A percentile compares a stretch with the other conserved stretches of the same genome.
These are phyloP conservation scores for Sebastes hubbsi DNA, from an alignment of 2,797 vertebrate genomes.

Conservation along the genomic window DNA sequence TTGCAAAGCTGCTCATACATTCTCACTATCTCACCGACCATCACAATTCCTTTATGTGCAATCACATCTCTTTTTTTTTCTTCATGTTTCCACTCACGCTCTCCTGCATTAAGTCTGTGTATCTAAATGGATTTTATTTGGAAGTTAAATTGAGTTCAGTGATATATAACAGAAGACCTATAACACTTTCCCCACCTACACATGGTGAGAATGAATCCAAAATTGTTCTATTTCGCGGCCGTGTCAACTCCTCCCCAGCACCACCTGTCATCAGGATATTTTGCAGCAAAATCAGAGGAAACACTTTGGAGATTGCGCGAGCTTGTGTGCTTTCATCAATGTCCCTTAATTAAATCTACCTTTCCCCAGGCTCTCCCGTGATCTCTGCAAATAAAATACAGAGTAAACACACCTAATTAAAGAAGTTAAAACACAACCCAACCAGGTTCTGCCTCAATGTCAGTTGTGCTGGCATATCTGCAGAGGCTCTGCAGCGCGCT, in stretches of 20 bases:
- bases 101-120: constrained; percentile 22
- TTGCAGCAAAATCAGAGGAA: constrained; percentile 79
- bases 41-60: constrained; percentile 60
- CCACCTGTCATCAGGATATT: constrained; percentile 81
- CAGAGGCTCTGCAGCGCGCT: constrained; percentile 53
- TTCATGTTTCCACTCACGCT: constrained; percentile 26
- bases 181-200: constrained; percentile 75
- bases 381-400: constrained; percentile 81
- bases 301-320: constrained; percentile 76
- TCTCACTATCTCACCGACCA: constrained; percentile 56
- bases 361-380: constrained; percentile 79
- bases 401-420: constrained; percentile 83
- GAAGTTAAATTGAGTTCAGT: constrained; percentile 53
- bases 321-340: constrained; percentile 83
- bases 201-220: constrained; percentile 75
- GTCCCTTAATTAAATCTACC: constrained; percentile 85
- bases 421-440: constrained; percentile 76
- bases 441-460: constrained; percentile 68
- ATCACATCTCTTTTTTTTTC: constrained; percentile 33
- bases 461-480: constrained; percentile 56
- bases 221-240: constrained; percentile 71
- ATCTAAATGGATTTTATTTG: constrained; percentile 55
- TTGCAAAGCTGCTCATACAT: constrained; percentile 75
- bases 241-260: constrained; percentile 76
- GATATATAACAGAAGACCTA: constrained; percentile 67